Evolutionary conservation across 2,113 vertebrate species (phyloP), one percentile per base, ranked within the genome.

Genomic region (Bubo bubo): DNA sequence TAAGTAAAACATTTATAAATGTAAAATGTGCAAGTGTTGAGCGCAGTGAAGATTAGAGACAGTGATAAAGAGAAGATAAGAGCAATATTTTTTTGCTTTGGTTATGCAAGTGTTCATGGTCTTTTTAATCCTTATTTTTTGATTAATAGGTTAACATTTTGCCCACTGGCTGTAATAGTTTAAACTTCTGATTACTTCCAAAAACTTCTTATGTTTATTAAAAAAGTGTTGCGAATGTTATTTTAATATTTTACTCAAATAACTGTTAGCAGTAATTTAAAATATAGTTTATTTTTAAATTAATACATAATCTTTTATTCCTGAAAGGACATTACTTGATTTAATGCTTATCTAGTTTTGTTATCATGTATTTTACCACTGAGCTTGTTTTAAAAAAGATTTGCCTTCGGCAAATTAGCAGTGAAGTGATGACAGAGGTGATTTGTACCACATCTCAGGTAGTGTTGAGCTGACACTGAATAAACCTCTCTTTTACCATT

Each of bases 401-500:
- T 89, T 97, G 71, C 64, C 83, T 89, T 62, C 23, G 89, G 77
- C 81, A 94, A 94, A 96, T 97, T 95, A 96, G 30, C 75, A 95
- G 45, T 88, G 43, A 96, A 71, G 37, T 81, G 93, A 97, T 96
- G 83, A 94, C 16, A 92, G 68, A 88, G 39, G 91, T 92, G 76
- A 95, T 96, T 88, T 83, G 52, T 47, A 84, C 16, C 28, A 77
- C 34, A 52, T 95, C 50, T 97, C 60, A 86, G 91, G 70, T 73
- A 88, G 62, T 45, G 39, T 83, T 72, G 77, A 95, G 35, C 68
- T 94, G 87, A 87, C 79, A 92, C 52, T 84, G 53, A 97, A 94
- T 95, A 98, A 95, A 96, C 95, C 88, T 91, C 58, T 90, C 66
- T 86, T 71, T 43, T 89, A 82, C n/a, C 55, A 77, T 92, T 71